Conservation (phyloP, 2,797 vertebrate species). For the Menidia menidia region DNA sequence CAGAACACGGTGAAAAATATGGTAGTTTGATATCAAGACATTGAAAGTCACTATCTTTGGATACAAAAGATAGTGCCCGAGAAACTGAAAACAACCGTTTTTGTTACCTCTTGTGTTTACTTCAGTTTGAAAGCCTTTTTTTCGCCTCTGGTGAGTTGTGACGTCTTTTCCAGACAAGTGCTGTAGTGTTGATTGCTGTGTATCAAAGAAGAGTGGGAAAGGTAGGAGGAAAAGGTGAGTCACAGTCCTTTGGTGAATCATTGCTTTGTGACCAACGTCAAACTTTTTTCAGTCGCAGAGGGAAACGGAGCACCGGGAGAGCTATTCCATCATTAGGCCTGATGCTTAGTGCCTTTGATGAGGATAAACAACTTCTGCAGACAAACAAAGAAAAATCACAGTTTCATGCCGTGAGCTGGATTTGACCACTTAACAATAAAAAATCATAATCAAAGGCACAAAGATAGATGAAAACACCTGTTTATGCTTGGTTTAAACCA, state of each 20-base stretch:
- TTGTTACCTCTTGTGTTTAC: not conserved
- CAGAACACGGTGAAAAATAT: too few species aligned
- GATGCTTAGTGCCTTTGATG: not conserved
- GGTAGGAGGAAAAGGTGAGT: slow-evolving; percentile 7
- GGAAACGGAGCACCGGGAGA: not conserved
- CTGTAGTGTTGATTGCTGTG: not conserved
- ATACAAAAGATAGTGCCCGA: not conserved
- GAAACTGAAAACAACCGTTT: not conserved
- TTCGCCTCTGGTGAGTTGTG: not conserved
- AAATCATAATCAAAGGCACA: slow-evolving; percentile 4
- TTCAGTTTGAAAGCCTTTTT: not conserved
- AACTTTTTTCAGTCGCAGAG: slow-evolving; percentile 7
- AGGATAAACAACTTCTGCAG: slow-evolving; percentile 26
- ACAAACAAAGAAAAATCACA: slow-evolving; percentile 4
- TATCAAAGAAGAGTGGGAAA: not conserved
- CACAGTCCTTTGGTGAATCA: slow-evolving; percentile 8
- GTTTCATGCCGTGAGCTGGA: not conserved
- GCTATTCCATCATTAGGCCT: not conserved
- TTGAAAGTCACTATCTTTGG: too few species aligned
- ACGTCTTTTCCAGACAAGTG: not conserved
- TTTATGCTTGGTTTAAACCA: not conserved
- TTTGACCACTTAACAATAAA: not conserved
- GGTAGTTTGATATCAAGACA: too few species aligned
- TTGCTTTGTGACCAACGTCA: slow-evolving; percentile 1
- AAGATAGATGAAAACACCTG: not conserved